phyloP scores from a whole-genome alignment of 2,797 vertebrate genomes.

The Pseudochirops corinnae region DNA sequence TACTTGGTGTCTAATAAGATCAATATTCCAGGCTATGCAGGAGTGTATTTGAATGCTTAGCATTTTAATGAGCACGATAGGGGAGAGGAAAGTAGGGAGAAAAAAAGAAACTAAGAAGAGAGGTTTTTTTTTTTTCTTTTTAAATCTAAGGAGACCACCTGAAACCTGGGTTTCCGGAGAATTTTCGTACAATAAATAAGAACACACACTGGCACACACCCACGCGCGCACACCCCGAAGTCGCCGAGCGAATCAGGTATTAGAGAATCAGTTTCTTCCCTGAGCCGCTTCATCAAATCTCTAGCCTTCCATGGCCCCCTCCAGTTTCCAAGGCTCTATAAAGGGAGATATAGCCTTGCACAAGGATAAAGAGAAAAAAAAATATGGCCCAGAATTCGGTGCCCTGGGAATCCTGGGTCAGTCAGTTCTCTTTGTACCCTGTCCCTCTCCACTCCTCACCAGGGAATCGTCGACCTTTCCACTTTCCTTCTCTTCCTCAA shows the following conservation, averaged over 20 bases:
- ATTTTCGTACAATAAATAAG: slow-evolving; percentile 72
- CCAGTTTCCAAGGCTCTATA: neutral
- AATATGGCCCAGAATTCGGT: neutral
- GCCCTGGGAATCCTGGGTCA: neutral
- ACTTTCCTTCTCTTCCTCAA: neutral
- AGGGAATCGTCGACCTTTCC: neutral
- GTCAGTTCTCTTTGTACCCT: neutral
- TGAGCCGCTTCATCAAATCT: neutral
- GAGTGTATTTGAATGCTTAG: slow-evolving; percentile 64
- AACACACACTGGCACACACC: neutral
- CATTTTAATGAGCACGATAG: slow-evolving; percentile 73
- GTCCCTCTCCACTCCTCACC: neutral
- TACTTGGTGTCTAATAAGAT: slow-evolving; percentile 60
- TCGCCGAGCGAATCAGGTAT: neutral
- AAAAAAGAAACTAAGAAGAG: neutral
- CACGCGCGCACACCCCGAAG: neutral
- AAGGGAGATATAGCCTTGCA: neutral
- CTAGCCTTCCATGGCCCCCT: neutral
- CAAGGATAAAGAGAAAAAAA: neutral
- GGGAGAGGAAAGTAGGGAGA: neutral
- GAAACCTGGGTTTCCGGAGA: neutral
- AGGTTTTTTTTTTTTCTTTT: neutral
- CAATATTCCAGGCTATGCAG: slow-evolving; percentile 42
- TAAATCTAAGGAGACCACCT: slow-evolving; percentile 51
- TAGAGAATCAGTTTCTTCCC: neutral